These are phyloP conservation scores for Anthopleura xanthogrammica DNA, from an alignment of 92 coral and sea anemone genomes.

Conservation along the genomic window DNA sequence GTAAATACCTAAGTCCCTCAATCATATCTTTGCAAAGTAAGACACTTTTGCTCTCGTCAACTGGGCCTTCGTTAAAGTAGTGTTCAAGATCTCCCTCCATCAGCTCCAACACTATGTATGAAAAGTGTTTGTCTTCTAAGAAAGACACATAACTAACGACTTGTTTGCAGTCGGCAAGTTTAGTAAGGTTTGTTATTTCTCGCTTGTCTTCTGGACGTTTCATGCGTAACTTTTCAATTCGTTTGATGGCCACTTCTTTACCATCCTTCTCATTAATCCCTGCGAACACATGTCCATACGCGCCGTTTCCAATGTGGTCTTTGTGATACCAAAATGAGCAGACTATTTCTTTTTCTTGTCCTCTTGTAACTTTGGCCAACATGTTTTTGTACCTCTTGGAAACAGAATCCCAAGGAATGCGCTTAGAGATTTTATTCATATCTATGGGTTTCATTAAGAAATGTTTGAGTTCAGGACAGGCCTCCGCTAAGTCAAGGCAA, in stretches of 20 bases:
- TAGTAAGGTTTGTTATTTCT: conserved; percentile 36
- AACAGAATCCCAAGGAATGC: conserved; percentile 19
- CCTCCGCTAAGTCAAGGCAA: conserved; percentile 18
- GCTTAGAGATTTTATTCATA: not conserved
- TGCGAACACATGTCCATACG: conserved; percentile 47
- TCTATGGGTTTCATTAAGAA: conserved; percentile 5
- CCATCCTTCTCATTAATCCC: conserved; percentile 53
- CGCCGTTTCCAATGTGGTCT: conserved; percentile 43
- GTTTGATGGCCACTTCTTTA: conserved; percentile 54
- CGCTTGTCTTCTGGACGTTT: conserved; percentile 40
- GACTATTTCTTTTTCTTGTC: conserved; percentile 20
- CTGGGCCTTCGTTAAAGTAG: conserved; percentile 6
- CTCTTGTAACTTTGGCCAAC: conserved; percentile 35
- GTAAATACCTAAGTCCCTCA: conserved; percentile 37
- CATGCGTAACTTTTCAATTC: conserved; percentile 39
- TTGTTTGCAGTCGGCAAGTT: conserved; percentile 47
- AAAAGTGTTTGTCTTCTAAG: conserved; percentile 24
- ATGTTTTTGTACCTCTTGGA: conserved; percentile 1
- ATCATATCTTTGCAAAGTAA: not conserved
- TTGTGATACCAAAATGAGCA: conserved; percentile 30
- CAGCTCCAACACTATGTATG: conserved; percentile 53
- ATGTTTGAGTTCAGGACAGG: conserved; percentile 7
- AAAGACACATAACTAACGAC: conserved; percentile 43
- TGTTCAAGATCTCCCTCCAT: conserved; percentile 63
- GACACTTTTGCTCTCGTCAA: not conserved